Evolutionary conservation across 2,113 vertebrate species (phyloP), one percentile per base, ranked within the genome.

Genomic region (Vulpes vulpes): DNA sequence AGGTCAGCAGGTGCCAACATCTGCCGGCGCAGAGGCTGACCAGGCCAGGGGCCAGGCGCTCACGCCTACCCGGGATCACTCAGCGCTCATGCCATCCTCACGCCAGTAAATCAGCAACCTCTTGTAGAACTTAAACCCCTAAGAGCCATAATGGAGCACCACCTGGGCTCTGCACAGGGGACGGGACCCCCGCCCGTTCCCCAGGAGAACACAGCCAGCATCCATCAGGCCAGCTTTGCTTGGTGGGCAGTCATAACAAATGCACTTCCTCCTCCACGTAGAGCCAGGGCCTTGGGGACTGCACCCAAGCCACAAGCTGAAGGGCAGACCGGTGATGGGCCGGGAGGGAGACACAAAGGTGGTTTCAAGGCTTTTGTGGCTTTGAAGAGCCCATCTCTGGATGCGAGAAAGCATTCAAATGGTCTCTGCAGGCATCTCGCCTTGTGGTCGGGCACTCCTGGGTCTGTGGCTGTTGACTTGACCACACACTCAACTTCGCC

Each of bases 341-440:
- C 3, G 0, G 32, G 10, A 9, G 30, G 92, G 59, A 57, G 78
- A 65, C 51, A 25, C 32, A 1, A 12, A 65, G 81, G 87, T 1
- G 35, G 71, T 62, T 74, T 74, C 55, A 20, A 30, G 85, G 80
- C 87, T 64, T 94, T 32, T 90, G 85, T 65, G 95, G 92, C 78
- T 89, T 89, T 35, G 19, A 71, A 60, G 81, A 27, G n/a, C 83
- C 55, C 60, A 43, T 32, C 30, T 92, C 32, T 51, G 80, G 43
- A 25, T 49, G 74, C 25, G 67, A 86, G 86, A 57, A 64, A 55
- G 74, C 51, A 8, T 79, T 84, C 65, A 12, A 11, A 11, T 1
- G 65, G 80, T 19, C 60, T 53, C 35, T 22, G 90, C 0, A 53
- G 91, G 74, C 51, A 3, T 49, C 67, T 69, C 17, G 17, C 88